Evolutionary conservation across 2,113 vertebrate species (phyloP), one percentile per base, ranked within the genome.

Genomic region (Odobenus rosmarus): DNA sequence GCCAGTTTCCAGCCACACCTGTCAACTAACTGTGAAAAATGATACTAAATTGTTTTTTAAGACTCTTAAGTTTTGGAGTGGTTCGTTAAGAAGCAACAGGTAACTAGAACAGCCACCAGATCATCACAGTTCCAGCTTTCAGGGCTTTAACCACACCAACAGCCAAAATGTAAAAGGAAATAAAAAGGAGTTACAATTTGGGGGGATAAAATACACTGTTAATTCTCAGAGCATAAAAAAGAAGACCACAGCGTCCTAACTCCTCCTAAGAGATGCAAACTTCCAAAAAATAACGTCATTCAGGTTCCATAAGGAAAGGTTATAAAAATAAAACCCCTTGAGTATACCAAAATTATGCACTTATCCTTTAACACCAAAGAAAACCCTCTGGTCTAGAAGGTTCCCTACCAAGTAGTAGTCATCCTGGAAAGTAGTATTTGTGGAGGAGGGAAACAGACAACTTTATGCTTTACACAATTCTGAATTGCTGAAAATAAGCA

Each of bases 181-280:
- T 74, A 77, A 69, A 83, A 93, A 46, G 5, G 23, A 80, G 31
- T 79, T 55, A 49, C 15, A 89, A 80, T 14, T 74, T 67, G 49
- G 16, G 8, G 0, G 26, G 10, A 72, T 0, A 89, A 24, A 72
- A 81, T 55, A 81, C 26, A 11, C 7, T 85, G 19, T 51, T 57
- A 90, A 85, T 46, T 80, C 67, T 80, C 24, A 85, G 14, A 93
- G 7, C 24, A 36, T 90, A 33, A 57, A 95, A 64, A 89, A 89
- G 57, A 33, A n/a, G 10, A 74, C 42, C 36, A 46, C 24, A 46
- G 79, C 74, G 3, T 79, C 72, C 31, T 85, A 74, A 93, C 15
- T 46, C 55, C 61, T 93, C 51, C n/a, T 80, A 81, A 97, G 93
- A 95, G 83, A 93, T 23, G 61, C 61, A 85, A 93, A 90, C 14